Percentiles rank a stretch among this genome's conserved stretches.
Evolutionary conservation across 1,140 invertebrate genomes (phyloP).

Genomic region (Drosophila baimaii): DNA sequence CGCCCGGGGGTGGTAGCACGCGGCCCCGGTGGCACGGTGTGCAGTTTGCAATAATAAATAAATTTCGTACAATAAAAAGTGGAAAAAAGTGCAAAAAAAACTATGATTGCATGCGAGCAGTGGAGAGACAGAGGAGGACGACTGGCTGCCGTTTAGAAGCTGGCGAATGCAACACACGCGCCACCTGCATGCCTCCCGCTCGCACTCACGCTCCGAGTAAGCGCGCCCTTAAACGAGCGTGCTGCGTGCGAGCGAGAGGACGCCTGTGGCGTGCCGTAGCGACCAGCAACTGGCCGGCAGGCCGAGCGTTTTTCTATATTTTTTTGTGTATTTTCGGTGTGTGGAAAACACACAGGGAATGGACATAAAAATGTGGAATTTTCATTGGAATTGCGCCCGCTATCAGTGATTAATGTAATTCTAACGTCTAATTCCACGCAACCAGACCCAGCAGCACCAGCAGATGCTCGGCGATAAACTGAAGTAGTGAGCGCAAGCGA

Average conservation of each 20-base stretch:
- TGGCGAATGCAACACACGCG: constrained; percentile 56
- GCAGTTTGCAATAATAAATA: constrained; percentile 73
- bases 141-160: constrained; percentile 57
- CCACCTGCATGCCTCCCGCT: constrained; percentile 71
- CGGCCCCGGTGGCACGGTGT: constrained; percentile 23
- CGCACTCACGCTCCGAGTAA: constrained; percentile 56
- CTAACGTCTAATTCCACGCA: constrained; percentile 5
- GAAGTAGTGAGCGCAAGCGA: constrained; percentile 23
- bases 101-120: constrained; percentile 56
- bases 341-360: constrained; percentile 55
- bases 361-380: constrained; percentile 61
- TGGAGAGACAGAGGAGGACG: constrained; percentile 49
- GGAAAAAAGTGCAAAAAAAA: constrained; percentile 75
- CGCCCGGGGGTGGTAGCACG: constrained; percentile 1
- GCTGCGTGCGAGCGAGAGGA: constrained; percentile 60
- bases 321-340: constrained; percentile 78
- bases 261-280: constrained; percentile 44
- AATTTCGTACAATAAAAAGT: constrained; percentile 73
- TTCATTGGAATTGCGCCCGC: constrained; percentile 6
- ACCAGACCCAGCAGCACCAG: constrained; percentile 11
- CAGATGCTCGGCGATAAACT: constrained; percentile 24
- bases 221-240: constrained; percentile 76
- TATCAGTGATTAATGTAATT: constrained; percentile 2
- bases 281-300: constrained; percentile 44
- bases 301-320: constrained; percentile 68